phyloP scores from a whole-genome alignment of 2,113 vertebrate genomes.

The Tricholaema leucomelas region DNA sequence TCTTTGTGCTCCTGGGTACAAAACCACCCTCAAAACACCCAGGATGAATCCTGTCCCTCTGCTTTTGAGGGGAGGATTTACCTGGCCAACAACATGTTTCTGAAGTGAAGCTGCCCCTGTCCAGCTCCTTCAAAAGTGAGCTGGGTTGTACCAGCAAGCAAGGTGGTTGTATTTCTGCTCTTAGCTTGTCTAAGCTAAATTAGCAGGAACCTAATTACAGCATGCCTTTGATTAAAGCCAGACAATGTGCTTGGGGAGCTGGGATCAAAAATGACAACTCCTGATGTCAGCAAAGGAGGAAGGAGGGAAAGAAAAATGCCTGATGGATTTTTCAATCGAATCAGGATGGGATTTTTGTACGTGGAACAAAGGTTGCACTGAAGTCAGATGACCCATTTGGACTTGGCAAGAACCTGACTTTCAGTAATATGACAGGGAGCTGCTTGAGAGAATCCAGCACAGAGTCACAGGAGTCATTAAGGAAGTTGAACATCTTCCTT shows the following conservation, averaged over 20 bases:
- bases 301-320: constrained; percentile 5
- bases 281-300: constrained; percentile 32
- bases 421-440: not conserved
- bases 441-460: no score
- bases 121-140: not conserved
- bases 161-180: constrained; percentile 15
- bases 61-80: not conserved
- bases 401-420: not conserved
- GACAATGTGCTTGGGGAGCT: constrained; percentile 27
- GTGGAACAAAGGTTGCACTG: not conserved
- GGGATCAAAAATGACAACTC: constrained; percentile 23
- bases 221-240: constrained; percentile 55
- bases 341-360: not conserved
- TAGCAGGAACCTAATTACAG: constrained; percentile 58
- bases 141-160: not conserved
- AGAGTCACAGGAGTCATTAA: no score
- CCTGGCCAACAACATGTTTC: not conserved
- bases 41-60: not conserved
- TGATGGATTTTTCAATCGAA: constrained; percentile 34
- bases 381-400: not conserved
- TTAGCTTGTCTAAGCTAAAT: constrained; percentile 42
- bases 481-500: no score
- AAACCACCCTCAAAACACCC: not conserved
- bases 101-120: not conserved
- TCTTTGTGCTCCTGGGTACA: not conserved